Evolutionary conservation across 2,113 vertebrate genomes (phyloP).

Genomic region (Chlorodrepanis virens): DNA sequence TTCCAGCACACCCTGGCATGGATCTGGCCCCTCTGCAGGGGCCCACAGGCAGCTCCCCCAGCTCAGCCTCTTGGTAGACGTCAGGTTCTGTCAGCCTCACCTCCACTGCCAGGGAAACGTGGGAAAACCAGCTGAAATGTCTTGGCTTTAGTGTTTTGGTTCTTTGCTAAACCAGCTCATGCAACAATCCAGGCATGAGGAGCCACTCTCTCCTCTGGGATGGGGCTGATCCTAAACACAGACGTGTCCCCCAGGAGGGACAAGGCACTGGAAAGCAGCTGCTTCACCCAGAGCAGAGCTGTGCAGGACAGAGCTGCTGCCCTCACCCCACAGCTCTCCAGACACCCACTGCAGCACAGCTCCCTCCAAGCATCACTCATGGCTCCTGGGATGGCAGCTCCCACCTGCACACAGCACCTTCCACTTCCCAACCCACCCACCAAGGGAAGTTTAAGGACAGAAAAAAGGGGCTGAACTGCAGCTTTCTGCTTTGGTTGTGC

Average conservation of each 20-base stretch:
- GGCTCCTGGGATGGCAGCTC: neutral
- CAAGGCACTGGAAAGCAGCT: constrained; percentile 68
- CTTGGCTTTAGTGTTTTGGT: neutral
- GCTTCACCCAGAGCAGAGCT: neutral
- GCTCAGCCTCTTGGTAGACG: neutral
- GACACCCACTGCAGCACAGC: neutral
- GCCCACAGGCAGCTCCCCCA: neutral
- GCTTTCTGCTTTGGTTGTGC: constrained; percentile 3
- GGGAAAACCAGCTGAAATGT: neutral
- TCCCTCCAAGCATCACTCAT: neutral
- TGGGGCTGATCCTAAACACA: neutral
- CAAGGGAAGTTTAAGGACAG: neutral
- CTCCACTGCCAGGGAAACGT: neutral
- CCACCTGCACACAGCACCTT: neutral
- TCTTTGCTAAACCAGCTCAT: neutral
- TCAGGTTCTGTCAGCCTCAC: neutral
- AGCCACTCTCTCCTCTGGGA: neutral
- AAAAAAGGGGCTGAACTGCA: neutral
- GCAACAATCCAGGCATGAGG: neutral
- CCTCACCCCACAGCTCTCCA: neutral
- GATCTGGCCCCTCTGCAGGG: neutral
- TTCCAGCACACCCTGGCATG: fast-evolving
- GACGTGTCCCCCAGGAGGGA: neutral
- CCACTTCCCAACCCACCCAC: neutral
- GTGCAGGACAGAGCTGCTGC: neutral